phyloP scores from a whole-genome alignment of 2,797 vertebrate genomes.

The Myotis myotis region DNA sequence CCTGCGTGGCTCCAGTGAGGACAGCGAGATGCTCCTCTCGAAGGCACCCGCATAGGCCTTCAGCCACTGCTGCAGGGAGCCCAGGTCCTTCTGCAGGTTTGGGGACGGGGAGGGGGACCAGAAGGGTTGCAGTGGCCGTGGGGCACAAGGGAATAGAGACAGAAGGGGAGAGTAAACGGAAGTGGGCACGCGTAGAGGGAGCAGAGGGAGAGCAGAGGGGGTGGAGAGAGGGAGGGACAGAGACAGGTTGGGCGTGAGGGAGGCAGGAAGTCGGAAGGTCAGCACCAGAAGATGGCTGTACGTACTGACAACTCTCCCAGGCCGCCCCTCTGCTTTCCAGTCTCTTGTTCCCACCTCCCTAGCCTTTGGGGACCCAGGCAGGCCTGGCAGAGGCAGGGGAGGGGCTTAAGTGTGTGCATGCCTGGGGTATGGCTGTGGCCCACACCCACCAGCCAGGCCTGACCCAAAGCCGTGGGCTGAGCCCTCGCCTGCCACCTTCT shows the following conservation, averaged over 20 bases:
- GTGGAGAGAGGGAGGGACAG: background rate
- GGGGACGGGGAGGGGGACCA: background rate
- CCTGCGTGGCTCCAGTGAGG: slow-evolving; percentile 92
- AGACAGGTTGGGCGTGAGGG: too few relatives aligned
- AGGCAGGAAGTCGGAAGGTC: background rate
- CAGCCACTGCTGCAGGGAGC: slow-evolving; percentile 95
- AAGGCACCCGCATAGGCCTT: slow-evolving; percentile 93
- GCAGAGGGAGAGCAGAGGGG: background rate
- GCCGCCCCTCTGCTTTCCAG: background rate
- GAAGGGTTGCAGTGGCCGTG: background rate
- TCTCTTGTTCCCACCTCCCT: background rate
- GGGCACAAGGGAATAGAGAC: background rate
- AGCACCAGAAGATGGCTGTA: background rate
- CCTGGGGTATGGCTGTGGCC: slow-evolving; percentile 3
- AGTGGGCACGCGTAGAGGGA: background rate
- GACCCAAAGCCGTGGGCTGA: background rate
- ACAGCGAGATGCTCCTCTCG: slow-evolving; percentile 92
- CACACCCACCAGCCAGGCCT: background rate
- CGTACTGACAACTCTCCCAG: background rate
- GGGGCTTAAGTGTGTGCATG: background rate
- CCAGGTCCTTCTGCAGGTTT: slow-evolving; percentile 91
- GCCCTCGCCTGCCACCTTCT: background rate
- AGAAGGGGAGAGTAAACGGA: background rate
- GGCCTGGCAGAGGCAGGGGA: slow-evolving; percentile 9
- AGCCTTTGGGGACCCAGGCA: background rate